phyloP scores from a whole-genome alignment of 1,140 invertebrate genomes.

The Drosophila kanapiae region DNA sequence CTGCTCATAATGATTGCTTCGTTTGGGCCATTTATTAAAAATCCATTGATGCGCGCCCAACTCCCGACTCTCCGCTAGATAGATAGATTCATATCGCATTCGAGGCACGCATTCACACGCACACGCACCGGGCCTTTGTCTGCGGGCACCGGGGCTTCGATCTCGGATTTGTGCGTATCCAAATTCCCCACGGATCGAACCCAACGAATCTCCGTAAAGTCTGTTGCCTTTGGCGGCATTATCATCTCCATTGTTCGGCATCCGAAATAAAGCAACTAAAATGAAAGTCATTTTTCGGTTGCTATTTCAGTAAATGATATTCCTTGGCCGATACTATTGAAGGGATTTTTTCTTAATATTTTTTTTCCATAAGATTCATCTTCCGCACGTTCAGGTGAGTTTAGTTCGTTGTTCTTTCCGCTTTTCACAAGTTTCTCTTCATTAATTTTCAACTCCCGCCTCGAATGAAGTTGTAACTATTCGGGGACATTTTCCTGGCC shows the following conservation, averaged over 20 bases:
- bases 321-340: constrained; percentile 14
- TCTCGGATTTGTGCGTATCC: constrained; percentile 67
- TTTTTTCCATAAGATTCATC: constrained; percentile 23
- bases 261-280: constrained; percentile 51
- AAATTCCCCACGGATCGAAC: constrained; percentile 71
- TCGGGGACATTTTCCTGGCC: constrained; percentile 25
- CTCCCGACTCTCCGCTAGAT: not conserved
- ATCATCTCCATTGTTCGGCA: constrained; percentile 56
- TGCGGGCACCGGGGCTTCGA: constrained; percentile 11
- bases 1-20: constrained; percentile 57
- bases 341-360: constrained; percentile 6
- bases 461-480: constrained; percentile 26
- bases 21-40: constrained; percentile 73
- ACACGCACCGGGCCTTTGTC: constrained; percentile 49
- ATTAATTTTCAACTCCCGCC: constrained; percentile 29
- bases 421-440: constrained; percentile 23
- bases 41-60: constrained; percentile 71
- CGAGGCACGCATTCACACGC: constrained; percentile 79
- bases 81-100: constrained; percentile 75
- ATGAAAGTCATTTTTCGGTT: constrained; percentile 81
- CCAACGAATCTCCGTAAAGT: constrained; percentile 44
- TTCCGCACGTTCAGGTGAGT: constrained; percentile 42
- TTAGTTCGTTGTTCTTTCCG: constrained; percentile 16
- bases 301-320: constrained; percentile 56
- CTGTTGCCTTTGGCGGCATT: constrained; percentile 63